Conservation (phyloP, 2,113 vertebrate genomes). For the Narcine bancroftii region DNA sequence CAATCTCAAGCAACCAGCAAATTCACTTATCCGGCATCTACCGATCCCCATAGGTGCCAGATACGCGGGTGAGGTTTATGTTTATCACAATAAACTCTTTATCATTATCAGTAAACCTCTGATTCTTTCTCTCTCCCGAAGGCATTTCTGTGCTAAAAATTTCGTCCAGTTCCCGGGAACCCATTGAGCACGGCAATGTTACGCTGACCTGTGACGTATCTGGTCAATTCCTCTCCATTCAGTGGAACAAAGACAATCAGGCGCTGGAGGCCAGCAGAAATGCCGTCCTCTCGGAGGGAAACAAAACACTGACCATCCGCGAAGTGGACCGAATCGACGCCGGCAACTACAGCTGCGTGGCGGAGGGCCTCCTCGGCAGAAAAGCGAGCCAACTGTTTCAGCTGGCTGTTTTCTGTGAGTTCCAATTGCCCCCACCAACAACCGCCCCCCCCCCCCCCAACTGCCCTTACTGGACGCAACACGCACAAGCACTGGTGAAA, state of each 20-base stretch:
- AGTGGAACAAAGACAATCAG: neutral
- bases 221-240: neutral
- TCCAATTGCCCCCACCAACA: no score
- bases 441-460: no score
- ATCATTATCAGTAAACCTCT: neutral
- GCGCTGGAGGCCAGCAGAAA: neutral
- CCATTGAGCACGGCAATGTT: neutral
- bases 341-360: neutral
- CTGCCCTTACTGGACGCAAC: no score
- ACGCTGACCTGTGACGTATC: neutral
- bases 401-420: neutral
- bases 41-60: no score
- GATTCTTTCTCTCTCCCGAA: neutral
- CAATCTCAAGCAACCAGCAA: no score
- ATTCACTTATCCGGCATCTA: no score
- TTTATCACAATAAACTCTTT: no score
- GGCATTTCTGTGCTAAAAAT: neutral
- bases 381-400: neutral
- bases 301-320: neutral
- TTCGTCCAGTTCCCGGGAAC: neutral
- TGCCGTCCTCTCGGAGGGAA: neutral
- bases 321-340: neutral
- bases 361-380: neutral
- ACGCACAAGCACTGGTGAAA: no score
- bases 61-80: no score